Conservation (phyloP, 1,140 invertebrate species). For the Semibalanus balanoides region DNA sequence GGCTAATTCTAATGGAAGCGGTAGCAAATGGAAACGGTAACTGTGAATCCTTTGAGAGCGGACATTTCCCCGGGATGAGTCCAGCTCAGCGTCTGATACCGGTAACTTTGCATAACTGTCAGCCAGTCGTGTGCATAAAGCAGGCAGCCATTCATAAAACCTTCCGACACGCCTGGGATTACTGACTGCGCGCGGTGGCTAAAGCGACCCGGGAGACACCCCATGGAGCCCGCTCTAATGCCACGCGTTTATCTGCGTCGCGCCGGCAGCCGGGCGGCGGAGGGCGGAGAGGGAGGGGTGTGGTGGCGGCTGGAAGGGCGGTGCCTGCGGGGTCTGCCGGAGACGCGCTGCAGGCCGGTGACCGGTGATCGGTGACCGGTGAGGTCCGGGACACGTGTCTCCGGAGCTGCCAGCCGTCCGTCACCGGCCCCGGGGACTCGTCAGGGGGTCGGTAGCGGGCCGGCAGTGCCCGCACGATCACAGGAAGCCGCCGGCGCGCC, state of each 20-base stretch:
- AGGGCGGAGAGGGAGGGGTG: too few relatives aligned
- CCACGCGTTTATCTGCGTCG: too few relatives aligned
- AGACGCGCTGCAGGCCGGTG: too few relatives aligned
- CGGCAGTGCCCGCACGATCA: too few relatives aligned
- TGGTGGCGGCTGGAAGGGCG: too few relatives aligned
- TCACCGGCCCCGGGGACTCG: not conserved
- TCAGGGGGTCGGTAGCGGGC: not conserved
- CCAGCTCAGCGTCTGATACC: not conserved
- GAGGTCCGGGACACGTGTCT: not conserved
- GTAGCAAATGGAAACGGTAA: not conserved
- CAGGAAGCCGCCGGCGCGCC: too few relatives aligned
- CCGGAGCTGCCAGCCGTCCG: too few relatives aligned
- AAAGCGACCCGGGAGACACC: not conserved
- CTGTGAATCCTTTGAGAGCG: not conserved
- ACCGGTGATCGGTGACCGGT: too few relatives aligned
- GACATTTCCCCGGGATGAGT: not conserved
- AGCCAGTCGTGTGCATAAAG: not conserved
- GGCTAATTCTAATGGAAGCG: not conserved
- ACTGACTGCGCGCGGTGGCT: not conserved
- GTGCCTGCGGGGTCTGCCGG: too few relatives aligned
- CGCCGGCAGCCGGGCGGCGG: too few relatives aligned
- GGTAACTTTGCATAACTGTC: not conserved
- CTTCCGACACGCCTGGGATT: too few relatives aligned
- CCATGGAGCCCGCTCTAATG: not conserved
- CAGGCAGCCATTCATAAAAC: not conserved